Evolutionary conservation across 2,113 vertebrate species (phyloP), one percentile per base, ranked within the genome.

Genomic region (Carassius auratus): DNA sequence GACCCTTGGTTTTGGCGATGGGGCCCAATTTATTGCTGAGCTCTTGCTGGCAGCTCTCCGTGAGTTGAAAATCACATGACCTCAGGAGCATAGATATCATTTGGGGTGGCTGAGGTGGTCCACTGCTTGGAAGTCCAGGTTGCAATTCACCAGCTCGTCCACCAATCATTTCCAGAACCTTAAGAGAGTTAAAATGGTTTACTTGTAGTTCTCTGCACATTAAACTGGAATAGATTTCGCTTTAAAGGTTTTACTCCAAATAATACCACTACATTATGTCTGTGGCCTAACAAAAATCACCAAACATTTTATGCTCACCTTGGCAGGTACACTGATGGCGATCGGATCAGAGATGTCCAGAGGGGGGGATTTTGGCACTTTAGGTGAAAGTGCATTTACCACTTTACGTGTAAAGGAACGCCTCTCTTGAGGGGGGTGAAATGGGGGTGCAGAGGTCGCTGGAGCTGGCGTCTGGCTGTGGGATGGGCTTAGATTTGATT

Each of bases 11-110:
- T 73, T 85, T 90, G 77, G 57, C 26, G 79, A 89, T 85, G 4
- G 90, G 30, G 84, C 84, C 88, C 52, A 95, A 82, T 74, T 95
- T 95, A 88, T 90, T 93, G 88, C 88, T 88, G 66, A 92, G 87
- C 86, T 96, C 95, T 59, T 91, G 91, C 59, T 94, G 92, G 80
- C 93, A 95, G 87, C 90, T 90, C 75, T 94, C 93, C 0, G 90
- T 93, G 30, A 95, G 92, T 84, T 94, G 94, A 36, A 92, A 88
- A 48, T 95, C 94, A 1, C 93, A 93, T 62, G 94, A 93, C 36
- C 87, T 91, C 21, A 95, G 90, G 81, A 96, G 92, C 91, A 95
- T 90, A n/a, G 95, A 95, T 79, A 96, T 92, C 91, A 95, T 93
- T 81, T 94, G 95, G 2, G 95, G 94, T 3, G 91, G 92, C 62